A percentile compares a stretch with the other conserved stretches of the same genome.
These are phyloP conservation scores for Sebastes trivittatus DNA, from an alignment of 2,797 vertebrate genomes.

Conservation along the genomic window DNA sequence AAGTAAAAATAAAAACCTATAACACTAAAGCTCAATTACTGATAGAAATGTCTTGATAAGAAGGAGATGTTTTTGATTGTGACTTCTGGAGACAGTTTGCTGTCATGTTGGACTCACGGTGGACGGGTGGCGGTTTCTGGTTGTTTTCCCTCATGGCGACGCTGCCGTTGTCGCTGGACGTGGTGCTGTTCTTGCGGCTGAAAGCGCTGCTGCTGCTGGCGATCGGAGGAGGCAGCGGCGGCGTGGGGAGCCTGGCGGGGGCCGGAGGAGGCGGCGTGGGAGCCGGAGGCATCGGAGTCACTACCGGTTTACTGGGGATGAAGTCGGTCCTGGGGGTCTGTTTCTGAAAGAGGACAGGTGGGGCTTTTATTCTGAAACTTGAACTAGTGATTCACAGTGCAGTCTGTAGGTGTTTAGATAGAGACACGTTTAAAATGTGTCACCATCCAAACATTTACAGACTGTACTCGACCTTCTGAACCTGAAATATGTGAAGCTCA, in stretches of 20 bases:
- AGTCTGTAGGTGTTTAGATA: too few species aligned
- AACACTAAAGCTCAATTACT: too few species aligned
- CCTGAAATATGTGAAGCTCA: background rate
- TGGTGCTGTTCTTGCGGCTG: constrained; percentile 85
- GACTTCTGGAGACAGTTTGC: too few species aligned
- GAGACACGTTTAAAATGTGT: background rate
- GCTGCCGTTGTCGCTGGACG: constrained; percentile 82
- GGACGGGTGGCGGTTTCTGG: constrained; percentile 74
- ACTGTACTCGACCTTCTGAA: background rate
- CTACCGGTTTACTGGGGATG: constrained; percentile 62
- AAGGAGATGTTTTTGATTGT: too few species aligned
- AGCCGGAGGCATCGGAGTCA: constrained; percentile 63
- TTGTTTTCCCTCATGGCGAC: constrained; percentile 80
- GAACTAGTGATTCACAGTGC: too few species aligned
- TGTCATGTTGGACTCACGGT: constrained; percentile 82
- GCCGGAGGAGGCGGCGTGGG: constrained; percentile 70
- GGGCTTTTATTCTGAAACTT: background rate
- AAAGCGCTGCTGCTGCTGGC: constrained; percentile 60
- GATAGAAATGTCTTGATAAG: too few species aligned
- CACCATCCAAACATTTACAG: background rate
- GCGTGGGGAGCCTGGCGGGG: constrained; percentile 75
- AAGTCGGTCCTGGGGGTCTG: constrained; percentile 83
- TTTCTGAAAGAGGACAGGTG: constrained; percentile 81
- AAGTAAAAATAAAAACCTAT: too few species aligned
- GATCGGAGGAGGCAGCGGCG: constrained; percentile 80